Conservation (phyloP, 2,113 vertebrate species). For the Gyps fulvus region DNA sequence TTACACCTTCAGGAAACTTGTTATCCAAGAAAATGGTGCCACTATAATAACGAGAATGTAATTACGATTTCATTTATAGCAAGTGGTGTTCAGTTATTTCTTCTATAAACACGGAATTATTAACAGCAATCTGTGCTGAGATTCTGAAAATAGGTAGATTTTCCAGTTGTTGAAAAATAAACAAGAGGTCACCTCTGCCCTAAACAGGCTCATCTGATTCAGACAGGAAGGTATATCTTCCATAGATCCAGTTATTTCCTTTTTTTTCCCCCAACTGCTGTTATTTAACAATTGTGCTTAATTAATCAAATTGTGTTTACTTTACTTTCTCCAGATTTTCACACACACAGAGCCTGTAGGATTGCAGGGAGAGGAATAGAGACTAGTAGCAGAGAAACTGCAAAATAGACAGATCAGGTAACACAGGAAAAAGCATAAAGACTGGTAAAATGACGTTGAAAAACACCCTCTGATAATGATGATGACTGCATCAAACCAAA, state of each 20-base stretch:
- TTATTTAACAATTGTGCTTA: not conserved
- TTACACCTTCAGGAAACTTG: constrained; percentile 40
- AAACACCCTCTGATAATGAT: not conserved
- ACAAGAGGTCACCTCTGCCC: not conserved
- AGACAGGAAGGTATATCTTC: not conserved
- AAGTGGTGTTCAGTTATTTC: constrained; percentile 51
- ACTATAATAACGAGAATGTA: constrained; percentile 34
- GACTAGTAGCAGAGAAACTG: not conserved
- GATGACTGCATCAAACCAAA: not conserved
- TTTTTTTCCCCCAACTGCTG: not conserved
- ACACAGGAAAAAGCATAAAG: not conserved
- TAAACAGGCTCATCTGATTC: not conserved
- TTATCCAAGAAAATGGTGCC: constrained; percentile 37
- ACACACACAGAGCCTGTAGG: not conserved
- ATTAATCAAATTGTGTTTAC: not conserved
- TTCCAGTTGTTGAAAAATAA: not conserved
- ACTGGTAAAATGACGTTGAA: not conserved
- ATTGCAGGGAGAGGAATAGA: not conserved
- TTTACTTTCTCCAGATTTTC: not conserved
- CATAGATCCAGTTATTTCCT: not conserved
- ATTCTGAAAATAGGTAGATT: not conserved
- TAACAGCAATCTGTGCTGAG: constrained; percentile 18
- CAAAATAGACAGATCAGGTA: not conserved
- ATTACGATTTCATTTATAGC: constrained; percentile 39
- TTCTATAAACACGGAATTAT: constrained; percentile 38